Conservation (phyloP, 2,113 vertebrate genomes). For the Stictonetta naevosa region DNA sequence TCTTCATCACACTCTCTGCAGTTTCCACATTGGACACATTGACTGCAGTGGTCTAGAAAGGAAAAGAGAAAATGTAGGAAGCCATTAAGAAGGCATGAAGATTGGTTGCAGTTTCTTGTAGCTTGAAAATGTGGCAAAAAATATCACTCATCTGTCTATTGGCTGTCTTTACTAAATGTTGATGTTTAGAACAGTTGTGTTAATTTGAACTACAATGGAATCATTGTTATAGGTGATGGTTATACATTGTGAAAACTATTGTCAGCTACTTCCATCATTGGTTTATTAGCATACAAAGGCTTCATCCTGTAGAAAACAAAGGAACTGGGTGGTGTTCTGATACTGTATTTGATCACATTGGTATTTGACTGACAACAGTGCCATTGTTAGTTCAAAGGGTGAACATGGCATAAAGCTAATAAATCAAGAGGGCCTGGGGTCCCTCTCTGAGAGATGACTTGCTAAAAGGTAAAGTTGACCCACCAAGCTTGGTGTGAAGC, state of each 20-base stretch:
- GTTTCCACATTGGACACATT: constrained; percentile 72
- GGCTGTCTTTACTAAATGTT: background rate
- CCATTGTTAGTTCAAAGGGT: background rate
- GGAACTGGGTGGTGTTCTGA: background rate
- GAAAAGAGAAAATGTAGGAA: background rate
- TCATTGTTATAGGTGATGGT: background rate
- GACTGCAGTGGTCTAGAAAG: constrained; percentile 61
- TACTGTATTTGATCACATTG: background rate
- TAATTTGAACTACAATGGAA: background rate
- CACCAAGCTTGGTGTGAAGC: background rate
- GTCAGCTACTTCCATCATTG: fast-evolving
- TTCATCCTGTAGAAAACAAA: background rate
- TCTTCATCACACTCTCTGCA: constrained; percentile 68
- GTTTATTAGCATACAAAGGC: background rate
- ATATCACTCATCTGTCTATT: background rate
- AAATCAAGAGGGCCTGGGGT: background rate
- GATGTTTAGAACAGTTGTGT: background rate
- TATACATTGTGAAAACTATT: background rate
- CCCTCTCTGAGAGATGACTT: background rate
- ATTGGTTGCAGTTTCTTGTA: background rate
- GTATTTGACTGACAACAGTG: background rate
- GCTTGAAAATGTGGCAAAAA: background rate
- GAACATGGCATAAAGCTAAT: fast-evolving
- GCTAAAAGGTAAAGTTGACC: background rate
- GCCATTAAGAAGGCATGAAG: background rate